Percentiles rank a stretch among this genome's conserved stretches.
Conservation (phyloP, 2,888 invertebrate genomes). For the Catocala fraxini region DNA sequence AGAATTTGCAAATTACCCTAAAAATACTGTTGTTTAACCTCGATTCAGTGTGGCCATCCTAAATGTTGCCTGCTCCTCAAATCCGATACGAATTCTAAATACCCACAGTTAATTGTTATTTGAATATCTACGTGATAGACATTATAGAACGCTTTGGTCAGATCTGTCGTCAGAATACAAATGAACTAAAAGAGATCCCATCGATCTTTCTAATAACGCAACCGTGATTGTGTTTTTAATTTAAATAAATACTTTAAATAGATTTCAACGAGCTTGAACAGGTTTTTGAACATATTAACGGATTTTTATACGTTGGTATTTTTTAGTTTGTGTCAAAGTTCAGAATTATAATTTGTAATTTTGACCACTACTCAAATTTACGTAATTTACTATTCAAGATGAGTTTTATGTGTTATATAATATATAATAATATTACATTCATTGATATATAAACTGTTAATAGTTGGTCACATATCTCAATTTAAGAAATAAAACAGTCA, state of each 20-base stretch:
- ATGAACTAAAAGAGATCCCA: slow-evolving; percentile 44
- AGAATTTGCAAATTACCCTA: slow-evolving; percentile 9
- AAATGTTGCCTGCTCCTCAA: slow-evolving; percentile 23
- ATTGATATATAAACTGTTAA: not conserved
- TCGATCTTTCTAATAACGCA: slow-evolving; percentile 55
- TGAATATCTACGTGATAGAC: slow-evolving; percentile 68
- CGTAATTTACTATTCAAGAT: too few species aligned
- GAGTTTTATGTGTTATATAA: too few species aligned
- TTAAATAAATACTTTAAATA: slow-evolving; percentile 9
- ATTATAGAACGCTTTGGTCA: slow-evolving; percentile 43
- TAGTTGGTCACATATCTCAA: not conserved
- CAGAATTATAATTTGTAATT: not conserved
- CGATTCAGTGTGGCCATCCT: slow-evolving; percentile 32
- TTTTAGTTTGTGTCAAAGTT: too few species aligned
- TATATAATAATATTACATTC: too few species aligned
- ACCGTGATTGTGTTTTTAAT: slow-evolving; percentile 50
- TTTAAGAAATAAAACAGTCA: too few species aligned
- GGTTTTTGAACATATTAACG: not conserved
- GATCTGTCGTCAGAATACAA: slow-evolving; percentile 51
- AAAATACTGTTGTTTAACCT: slow-evolving; percentile 30
- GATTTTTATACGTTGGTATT: too few species aligned
- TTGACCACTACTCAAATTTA: not conserved
- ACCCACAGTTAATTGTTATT: slow-evolving; percentile 74
- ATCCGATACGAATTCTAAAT: slow-evolving; percentile 55
- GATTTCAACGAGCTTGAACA: not conserved